These are phyloP conservation scores for Bradypodion pumilum DNA, from an alignment of 2,797 vertebrate species.

Conservation along the genomic window DNA sequence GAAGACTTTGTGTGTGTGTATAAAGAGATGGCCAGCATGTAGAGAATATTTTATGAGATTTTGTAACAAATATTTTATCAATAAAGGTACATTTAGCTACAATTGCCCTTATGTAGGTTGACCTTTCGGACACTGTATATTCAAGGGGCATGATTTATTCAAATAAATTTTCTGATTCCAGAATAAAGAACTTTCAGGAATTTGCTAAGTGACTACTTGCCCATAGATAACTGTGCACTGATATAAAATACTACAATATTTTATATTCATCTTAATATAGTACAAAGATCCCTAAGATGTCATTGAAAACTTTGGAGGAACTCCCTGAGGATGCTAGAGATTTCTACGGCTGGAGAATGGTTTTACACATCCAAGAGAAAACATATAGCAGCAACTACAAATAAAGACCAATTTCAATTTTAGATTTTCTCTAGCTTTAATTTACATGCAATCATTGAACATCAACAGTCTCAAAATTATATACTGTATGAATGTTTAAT, in stretches of 20 bases:
- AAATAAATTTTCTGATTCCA: neutral
- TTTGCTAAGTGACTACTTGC: neutral
- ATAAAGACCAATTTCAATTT: slow-evolving; percentile 45
- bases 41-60: too few relatives aligned
- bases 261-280: neutral
- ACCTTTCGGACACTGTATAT: too few relatives aligned
- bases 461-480: neutral
- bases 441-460: neutral
- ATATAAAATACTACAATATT: too few relatives aligned
- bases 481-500: neutral
- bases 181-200: neutral
- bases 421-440: neutral
- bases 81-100: too few relatives aligned
- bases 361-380: slow-evolving; percentile 85
- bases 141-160: neutral
- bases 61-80: too few relatives aligned
- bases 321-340: slow-evolving; percentile 90
- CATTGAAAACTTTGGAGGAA: slow-evolving; percentile 87
- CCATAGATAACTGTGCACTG: too few relatives aligned
- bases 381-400: slow-evolving; percentile 75
- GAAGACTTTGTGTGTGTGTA: too few relatives aligned
- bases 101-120: too few relatives aligned
- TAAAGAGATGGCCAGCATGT: too few relatives aligned
- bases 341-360: slow-evolving; percentile 94
- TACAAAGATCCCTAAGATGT: neutral